Percentiles rank a stretch among this genome's conserved stretches.
These are phyloP conservation scores for Aplodontia rufa DNA, from an alignment of 2,113 vertebrate genomes.

Conservation along the genomic window DNA sequence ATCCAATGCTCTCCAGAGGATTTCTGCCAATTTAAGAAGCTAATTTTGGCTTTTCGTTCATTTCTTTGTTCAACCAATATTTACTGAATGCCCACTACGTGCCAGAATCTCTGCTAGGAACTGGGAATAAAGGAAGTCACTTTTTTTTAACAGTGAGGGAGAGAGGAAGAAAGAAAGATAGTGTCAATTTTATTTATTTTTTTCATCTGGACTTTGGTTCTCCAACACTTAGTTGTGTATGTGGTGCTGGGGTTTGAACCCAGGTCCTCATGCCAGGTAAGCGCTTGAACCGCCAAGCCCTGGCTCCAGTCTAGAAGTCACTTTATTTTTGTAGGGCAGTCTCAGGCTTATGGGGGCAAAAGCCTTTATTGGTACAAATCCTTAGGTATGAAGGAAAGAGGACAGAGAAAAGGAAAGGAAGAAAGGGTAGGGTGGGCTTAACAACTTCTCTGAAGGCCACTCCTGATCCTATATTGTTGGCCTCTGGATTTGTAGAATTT, in stretches of 20 bases:
- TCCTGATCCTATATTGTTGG: not conserved
- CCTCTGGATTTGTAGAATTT: not conserved
- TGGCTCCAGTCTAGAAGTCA: too few relatives aligned
- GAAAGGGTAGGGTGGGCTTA: too few relatives aligned
- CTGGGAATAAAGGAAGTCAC: too few relatives aligned
- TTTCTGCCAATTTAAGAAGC: not conserved
- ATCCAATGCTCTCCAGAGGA: too few relatives aligned
- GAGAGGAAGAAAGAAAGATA: too few relatives aligned
- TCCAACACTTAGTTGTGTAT: too few relatives aligned
- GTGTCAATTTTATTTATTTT: too few relatives aligned
- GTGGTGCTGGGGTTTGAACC: too few relatives aligned
- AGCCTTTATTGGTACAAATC: not conserved
- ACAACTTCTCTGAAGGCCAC: not conserved
- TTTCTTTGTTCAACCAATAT: not conserved
- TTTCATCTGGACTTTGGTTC: too few relatives aligned
- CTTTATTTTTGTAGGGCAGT: not conserved
- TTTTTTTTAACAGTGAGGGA: too few relatives aligned
- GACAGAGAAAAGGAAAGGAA: not conserved
- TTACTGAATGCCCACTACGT: not conserved
- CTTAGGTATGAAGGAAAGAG: not conserved
- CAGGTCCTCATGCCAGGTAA: too few relatives aligned
- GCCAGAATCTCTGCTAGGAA: not conserved
- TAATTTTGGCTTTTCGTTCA: not conserved
- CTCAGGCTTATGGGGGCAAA: not conserved
- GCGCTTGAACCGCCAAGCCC: too few relatives aligned